Evolutionary conservation across 2,797 vertebrate species (phyloP), one percentile per base, ranked within the genome.

Genomic region (Danio albolineatus): DNA sequence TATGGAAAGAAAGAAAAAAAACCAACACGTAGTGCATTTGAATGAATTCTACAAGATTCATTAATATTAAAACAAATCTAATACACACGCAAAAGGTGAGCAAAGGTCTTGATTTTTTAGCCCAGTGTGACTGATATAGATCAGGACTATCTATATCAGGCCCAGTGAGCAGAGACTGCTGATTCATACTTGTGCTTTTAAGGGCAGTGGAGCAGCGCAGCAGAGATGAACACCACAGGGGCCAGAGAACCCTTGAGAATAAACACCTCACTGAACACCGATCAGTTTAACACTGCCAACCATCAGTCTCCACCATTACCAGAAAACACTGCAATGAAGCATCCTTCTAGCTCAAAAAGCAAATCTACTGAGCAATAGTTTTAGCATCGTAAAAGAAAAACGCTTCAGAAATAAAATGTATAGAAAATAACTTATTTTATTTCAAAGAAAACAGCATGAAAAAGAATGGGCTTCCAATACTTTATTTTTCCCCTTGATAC

Each of bases 401-500:
- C 64, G 28, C 28, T 28, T 28, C 28, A 49, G 1, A n/a, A 28
- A 28, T n/a, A 28, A 28, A 6, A 6, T 49, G 6, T 16, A 48
- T 48, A 10, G 21, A 67, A n/a, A 67, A 49, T 10, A 1, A 16
- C 59, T 6, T 39, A 5, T 14, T 51, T 69, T 10, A 49, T 36
- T 70, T 70, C 39, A 6, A 43, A 70, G 49, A 82, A 84, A 64
- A 86, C n/a, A 44, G 7, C n/a, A 65, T 10, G 49, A 0, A 56
- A 78, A 7, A 59, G 6, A 71, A 3, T 0, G 66, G 90, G 90
- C 89, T 87, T 90, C 90, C 80, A 88, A 92, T 89, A 85, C 78
- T 91, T 90, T 94, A 85, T 87, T 65, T 85, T 89, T 88, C 84
- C 85, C 91, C 88, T 91, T 92, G 89, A 93, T 89, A 92, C 90